Evolutionary conservation across 1,140 invertebrate species (phyloP).

Genomic region (Eueides isabella): DNA sequence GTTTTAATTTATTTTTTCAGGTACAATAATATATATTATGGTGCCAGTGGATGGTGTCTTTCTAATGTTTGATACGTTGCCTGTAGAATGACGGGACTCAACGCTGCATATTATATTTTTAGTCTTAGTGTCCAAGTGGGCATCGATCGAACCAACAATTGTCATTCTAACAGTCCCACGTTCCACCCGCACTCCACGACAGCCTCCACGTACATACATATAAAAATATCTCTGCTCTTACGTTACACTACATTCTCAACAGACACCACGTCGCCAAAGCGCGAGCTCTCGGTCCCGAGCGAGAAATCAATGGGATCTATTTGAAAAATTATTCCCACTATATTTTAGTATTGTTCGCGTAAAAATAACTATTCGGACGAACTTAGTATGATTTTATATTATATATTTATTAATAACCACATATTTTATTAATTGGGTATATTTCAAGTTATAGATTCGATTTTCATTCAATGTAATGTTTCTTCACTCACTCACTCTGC

Average conservation of each 20-base stretch:
- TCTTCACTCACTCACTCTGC: no score
- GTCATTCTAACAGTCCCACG: not conserved
- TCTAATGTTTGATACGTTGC: no score
- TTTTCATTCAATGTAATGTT: no score
- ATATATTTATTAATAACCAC: no score
- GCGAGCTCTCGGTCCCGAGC: conserved; percentile 12
- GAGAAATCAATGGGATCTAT: conserved; percentile 28
- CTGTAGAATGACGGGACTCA: no score
- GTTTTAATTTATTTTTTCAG: no score
- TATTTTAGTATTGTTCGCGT: not conserved
- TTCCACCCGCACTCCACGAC: not conserved
- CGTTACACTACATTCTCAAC: conserved; percentile 10
- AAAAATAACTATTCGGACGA: not conserved
- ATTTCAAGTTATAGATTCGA: no score
- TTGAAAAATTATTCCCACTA: conserved; percentile 17
- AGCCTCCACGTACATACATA: not conserved
- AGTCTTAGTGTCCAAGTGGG: no score
- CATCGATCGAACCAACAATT: not conserved
- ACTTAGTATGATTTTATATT: not conserved
- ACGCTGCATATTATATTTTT: no score
- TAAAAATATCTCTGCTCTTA: not conserved
- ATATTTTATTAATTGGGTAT: no score
- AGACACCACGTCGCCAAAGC: conserved; percentile 29
- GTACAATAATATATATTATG: no score
- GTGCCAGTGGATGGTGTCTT: no score